Conservation (phyloP, 2,888 invertebrate genomes). For the Sialis fuliginosa region DNA sequence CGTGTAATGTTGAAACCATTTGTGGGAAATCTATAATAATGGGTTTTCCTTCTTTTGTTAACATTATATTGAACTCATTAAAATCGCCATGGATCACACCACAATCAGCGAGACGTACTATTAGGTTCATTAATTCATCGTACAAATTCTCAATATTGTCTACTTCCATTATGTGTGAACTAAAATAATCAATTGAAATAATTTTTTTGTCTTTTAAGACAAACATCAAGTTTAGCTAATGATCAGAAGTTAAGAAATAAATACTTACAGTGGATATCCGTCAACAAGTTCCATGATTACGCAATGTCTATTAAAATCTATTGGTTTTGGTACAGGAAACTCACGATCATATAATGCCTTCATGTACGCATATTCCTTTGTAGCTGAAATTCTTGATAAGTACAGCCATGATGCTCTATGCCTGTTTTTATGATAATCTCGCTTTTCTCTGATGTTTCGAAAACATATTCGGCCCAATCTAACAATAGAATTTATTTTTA, state of each 20-base stretch:
- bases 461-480: constrained; percentile 92
- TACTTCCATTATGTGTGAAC: constrained; percentile 41
- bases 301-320: constrained; percentile 89
- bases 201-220: too few species aligned
- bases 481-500: constrained; percentile 13
- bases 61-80: constrained; percentile 97
- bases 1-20: constrained; percentile 91
- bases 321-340: constrained; percentile 89
- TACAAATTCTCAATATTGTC: constrained; percentile 62
- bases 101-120: constrained; percentile 76
- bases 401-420: constrained; percentile 90
- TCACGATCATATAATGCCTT: constrained; percentile 76
- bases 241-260: not conserved
- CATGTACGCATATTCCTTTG: constrained; percentile 96
- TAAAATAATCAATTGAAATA: constrained; percentile 11
- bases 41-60: constrained; percentile 59
- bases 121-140: constrained; percentile 85
- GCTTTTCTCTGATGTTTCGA: constrained; percentile 83
- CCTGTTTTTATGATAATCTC: constrained; percentile 90
- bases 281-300: constrained; percentile 87
- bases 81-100: constrained; percentile 99
- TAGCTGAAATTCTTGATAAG: constrained; percentile 87
- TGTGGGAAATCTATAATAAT: constrained; percentile 96
- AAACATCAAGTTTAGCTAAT: too few species aligned
- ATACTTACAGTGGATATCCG: constrained; percentile 60